Evolutionary conservation across 2,797 vertebrate species (phyloP).

Genomic region (Balearica regulorum): DNA sequence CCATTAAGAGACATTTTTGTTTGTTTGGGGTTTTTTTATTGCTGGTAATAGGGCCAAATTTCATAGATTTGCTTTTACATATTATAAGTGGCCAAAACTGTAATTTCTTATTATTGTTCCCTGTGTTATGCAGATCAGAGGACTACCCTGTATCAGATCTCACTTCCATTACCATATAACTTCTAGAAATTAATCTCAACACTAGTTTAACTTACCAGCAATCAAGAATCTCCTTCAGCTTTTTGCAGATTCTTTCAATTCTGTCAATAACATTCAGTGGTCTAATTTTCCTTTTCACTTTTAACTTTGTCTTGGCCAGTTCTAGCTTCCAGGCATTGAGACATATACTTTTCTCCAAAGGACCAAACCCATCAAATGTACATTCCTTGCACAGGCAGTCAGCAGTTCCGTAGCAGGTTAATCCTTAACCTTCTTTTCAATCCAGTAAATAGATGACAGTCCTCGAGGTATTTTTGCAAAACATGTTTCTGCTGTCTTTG

Average conservation of each 20-base stretch:
- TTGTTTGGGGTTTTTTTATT: too few species aligned
- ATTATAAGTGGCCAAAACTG: background rate
- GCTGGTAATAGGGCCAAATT: background rate
- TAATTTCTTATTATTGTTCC: background rate
- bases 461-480: background rate
- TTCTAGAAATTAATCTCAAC: background rate
- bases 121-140: background rate
- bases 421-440: background rate
- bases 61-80: background rate
- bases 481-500: background rate
- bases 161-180: fast-evolving
- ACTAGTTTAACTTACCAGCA: background rate
- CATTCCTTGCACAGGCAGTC: background rate
- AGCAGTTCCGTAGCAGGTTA: background rate
- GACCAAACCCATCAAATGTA: background rate
- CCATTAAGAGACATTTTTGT: too few species aligned
- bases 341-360: background rate
- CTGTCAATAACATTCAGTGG: background rate
- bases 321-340: background rate
- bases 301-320: background rate
- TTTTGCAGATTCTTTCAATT: background rate
- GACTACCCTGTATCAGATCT: background rate
- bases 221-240: background rate
- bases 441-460: background rate
- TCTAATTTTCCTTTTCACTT: background rate